Evolutionary conservation across 2,113 vertebrate genomes (phyloP).

Genomic region (Cichladusa arquata): DNA sequence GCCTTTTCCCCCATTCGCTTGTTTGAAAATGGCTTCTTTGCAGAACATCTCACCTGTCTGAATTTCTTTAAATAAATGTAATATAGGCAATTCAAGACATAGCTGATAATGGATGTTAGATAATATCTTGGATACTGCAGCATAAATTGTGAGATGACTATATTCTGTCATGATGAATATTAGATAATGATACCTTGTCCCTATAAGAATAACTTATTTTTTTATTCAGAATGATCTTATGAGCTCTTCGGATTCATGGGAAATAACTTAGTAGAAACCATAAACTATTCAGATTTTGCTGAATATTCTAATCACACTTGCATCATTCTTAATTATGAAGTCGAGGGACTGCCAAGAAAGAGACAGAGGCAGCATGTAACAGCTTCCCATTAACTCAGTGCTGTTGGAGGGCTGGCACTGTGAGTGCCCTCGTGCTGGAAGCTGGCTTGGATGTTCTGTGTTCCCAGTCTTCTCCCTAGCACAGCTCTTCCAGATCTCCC

Average conservation of each 20-base stretch:
- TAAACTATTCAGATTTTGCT: constrained; percentile 45
- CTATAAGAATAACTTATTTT: constrained; percentile 47
- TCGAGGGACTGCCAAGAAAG: neutral
- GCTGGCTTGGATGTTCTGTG: neutral
- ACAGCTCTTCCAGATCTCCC: neutral
- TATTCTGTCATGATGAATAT: constrained; percentile 23
- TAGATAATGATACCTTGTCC: constrained; percentile 46
- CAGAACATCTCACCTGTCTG: neutral
- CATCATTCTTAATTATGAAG: constrained; percentile 1
- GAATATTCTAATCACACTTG: constrained; percentile 34
- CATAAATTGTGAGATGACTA: constrained; percentile 30
- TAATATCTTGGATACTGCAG: constrained; percentile 11
- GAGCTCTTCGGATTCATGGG: neutral
- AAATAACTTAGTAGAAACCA: constrained; percentile 16
- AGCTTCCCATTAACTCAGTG: neutral
- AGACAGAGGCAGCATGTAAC: neutral
- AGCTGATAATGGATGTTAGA: constrained; percentile 25
- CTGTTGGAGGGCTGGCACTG: neutral
- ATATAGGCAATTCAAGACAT: constrained; percentile 28
- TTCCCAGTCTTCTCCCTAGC: neutral
- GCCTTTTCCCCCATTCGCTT: neutral
- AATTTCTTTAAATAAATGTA: constrained; percentile 27
- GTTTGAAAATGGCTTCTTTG: constrained; percentile 29
- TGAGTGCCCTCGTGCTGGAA: neutral
- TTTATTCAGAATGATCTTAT: constrained; percentile 47